These are phyloP conservation scores for Psammodynastes pulverulentus DNA, from an alignment of 2,113 vertebrate species.

Conservation along the genomic window DNA sequence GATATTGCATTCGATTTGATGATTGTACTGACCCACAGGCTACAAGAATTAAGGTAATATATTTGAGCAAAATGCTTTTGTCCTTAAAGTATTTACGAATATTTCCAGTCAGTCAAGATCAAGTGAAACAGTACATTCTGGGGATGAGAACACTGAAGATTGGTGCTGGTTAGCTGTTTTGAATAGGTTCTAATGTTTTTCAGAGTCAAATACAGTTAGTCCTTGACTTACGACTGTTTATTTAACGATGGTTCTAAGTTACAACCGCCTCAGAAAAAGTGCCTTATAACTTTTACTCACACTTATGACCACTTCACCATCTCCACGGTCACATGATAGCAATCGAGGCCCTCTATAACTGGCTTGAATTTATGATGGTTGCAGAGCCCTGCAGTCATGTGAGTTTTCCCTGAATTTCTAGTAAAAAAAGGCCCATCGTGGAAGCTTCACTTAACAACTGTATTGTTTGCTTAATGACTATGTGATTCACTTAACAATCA, in stretches of 20 bases:
- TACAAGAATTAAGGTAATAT: slow-evolving; percentile 91
- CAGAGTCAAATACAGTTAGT: background rate
- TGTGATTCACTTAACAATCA: background rate
- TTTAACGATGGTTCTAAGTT: background rate
- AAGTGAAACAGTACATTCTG: background rate
- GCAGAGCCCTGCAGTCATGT: background rate
- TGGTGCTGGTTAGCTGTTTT: background rate
- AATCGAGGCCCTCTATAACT: background rate
- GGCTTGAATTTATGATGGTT: background rate
- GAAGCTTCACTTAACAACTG: background rate
- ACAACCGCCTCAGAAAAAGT: background rate
- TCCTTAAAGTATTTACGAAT: background rate
- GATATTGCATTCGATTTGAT: slow-evolving; percentile 96
- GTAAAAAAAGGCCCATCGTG: background rate
- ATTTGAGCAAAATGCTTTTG: background rate
- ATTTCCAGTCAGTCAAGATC: background rate
- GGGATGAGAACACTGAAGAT: background rate
- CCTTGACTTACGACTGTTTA: background rate
- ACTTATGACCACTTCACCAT: background rate
- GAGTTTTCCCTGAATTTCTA: background rate
- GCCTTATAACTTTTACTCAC: background rate
- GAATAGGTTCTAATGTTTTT: background rate
- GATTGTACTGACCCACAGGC: slow-evolving; percentile 89
- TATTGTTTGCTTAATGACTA: background rate
- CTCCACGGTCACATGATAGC: background rate